These are phyloP conservation scores for Ovis canadensis DNA, from an alignment of 2,113 vertebrate genomes.

Conservation along the genomic window DNA sequence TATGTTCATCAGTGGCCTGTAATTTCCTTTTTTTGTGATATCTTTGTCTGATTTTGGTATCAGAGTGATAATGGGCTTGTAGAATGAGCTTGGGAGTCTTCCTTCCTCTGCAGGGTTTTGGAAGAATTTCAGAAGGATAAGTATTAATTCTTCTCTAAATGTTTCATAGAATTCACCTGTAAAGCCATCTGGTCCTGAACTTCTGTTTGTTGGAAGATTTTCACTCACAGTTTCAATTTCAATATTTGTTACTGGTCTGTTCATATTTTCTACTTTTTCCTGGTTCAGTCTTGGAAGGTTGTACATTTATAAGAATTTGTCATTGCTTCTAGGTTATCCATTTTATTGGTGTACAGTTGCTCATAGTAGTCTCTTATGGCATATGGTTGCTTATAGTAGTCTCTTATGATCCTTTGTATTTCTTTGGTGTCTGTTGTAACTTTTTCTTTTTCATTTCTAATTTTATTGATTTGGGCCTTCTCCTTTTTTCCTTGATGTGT, in stretches of 20 bases:
- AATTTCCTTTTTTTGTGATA: not conserved
- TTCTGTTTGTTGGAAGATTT: not conserved
- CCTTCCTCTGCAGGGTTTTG: not conserved
- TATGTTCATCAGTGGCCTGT: not conserved
- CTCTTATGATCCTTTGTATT: not conserved
- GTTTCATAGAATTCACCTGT: not conserved
- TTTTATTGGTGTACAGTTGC: not conserved
- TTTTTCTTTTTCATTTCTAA: not conserved
- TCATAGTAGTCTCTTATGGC: not conserved
- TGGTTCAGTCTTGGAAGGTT: not conserved
- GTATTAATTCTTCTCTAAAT: not conserved
- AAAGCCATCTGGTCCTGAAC: not conserved
- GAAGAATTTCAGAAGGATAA: not conserved
- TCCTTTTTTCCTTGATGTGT: not conserved
- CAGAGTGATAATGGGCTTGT: not conserved
- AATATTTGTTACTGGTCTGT: not conserved
- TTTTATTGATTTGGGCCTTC: not conserved
- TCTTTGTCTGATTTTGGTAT: not conserved
- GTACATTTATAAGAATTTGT: not conserved
- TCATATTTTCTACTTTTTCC: not conserved
- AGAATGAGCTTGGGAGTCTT: not conserved
- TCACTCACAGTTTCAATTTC: not conserved
- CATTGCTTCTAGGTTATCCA: not conserved
- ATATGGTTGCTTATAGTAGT: not conserved
- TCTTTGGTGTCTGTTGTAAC: not conserved